These are phyloP conservation scores for Todiramphus chloris DNA, from an alignment of 2,113 vertebrate species.

Conservation along the genomic window DNA sequence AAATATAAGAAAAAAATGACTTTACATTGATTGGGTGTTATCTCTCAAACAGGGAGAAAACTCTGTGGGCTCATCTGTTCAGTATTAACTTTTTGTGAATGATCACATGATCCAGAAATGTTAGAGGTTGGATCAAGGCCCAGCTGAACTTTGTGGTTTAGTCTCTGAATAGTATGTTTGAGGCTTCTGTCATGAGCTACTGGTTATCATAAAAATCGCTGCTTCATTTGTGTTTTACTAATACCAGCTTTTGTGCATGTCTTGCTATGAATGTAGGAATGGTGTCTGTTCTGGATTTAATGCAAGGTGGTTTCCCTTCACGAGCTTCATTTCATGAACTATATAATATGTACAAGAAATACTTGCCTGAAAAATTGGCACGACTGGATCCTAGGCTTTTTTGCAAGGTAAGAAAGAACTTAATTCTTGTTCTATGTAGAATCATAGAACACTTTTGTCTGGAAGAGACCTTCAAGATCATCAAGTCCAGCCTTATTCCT, in stretches of 20 bases:
- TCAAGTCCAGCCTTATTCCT: no score
- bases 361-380: slow-evolving; percentile 91
- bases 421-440: neutral
- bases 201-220: neutral
- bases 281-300: slow-evolving; percentile 97
- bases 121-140: neutral
- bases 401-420: slow-evolving; percentile 85
- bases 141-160: neutral
- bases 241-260: neutral
- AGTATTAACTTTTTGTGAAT: neutral
- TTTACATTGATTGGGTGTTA: neutral
- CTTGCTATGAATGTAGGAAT: slow-evolving; percentile 80
- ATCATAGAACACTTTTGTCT: no score
- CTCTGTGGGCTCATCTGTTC: neutral
- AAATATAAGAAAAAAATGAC: neutral
- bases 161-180: neutral
- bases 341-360: slow-evolving; percentile 99
- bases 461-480: no score
- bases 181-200: neutral
- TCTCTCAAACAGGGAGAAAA: neutral
- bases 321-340: slow-evolving; percentile 97
- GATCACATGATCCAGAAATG: neutral
- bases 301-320: slow-evolving; percentile 98
- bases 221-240: neutral
- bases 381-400: slow-evolving; percentile 95